Percentiles rank a stretch among this genome's conserved stretches.
Conservation (phyloP, 2,113 vertebrate genomes). For the Crypturellus undulatus region DNA sequence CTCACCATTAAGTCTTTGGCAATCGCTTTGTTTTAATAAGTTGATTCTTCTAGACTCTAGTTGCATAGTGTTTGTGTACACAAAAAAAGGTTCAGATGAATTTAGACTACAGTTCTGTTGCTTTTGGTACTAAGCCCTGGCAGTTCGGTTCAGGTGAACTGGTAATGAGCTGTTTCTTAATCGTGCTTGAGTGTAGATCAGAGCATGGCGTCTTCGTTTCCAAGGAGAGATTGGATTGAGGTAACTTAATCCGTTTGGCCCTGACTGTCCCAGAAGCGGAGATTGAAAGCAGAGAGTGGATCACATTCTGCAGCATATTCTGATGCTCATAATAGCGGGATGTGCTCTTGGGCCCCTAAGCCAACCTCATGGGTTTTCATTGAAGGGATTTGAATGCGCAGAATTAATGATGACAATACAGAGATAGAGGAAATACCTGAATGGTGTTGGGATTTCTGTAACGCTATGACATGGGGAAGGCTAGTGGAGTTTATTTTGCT, state of each 20-base stretch:
- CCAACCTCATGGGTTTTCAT: background rate
- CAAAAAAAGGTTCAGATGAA: background rate
- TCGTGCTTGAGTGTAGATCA: background rate
- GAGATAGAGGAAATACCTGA: background rate
- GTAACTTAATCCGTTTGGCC: background rate
- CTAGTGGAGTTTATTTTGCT: background rate
- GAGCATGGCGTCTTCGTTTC: background rate
- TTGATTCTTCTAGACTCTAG: background rate
- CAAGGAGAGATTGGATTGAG: background rate
- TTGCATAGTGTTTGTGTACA: accelerated
- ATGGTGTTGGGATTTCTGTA: background rate
- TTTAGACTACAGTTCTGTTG: background rate
- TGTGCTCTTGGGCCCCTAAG: background rate
- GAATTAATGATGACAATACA: background rate
- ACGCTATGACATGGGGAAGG: background rate
- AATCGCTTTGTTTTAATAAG: background rate
- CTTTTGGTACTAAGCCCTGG: background rate
- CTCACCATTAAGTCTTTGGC: no score
- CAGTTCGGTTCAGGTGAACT: background rate
- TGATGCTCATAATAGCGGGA: background rate
- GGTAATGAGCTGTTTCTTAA: background rate
- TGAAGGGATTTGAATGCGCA: background rate
- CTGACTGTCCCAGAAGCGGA: background rate
- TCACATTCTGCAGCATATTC: background rate
- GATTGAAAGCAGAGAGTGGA: background rate